Evolutionary conservation across 2,888 invertebrate genomes (phyloP).

Genomic region (Leistus spinibarbis): DNA sequence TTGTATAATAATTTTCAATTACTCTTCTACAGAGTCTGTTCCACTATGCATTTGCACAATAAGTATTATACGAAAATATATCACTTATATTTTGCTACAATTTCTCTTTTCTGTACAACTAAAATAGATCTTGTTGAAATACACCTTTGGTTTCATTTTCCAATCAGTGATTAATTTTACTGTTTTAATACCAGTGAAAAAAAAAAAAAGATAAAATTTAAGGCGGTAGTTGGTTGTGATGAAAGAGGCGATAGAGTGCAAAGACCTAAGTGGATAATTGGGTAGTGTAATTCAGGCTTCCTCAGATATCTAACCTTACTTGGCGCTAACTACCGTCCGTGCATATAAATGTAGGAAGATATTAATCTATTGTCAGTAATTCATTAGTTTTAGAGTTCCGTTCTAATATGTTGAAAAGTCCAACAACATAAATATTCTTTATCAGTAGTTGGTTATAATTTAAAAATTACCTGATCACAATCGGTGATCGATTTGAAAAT

Average conservation of each 20-base stretch:
- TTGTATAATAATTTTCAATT: conserved; percentile 45
- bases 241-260: background rate
- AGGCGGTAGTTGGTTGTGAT: background rate
- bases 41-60: too few species aligned
- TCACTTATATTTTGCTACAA: too few species aligned
- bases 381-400: conserved; percentile 21
- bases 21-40: too few species aligned
- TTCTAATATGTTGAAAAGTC: conserved; percentile 32
- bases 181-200: too few species aligned
- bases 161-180: too few species aligned
- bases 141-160: too few species aligned
- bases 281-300: conserved; percentile 8
- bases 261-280: background rate
- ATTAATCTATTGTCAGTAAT: conserved; percentile 31
- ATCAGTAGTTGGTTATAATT: conserved; percentile 35
- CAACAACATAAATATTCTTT: conserved; percentile 32
- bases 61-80: too few species aligned
- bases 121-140: too few species aligned
- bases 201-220: background rate
- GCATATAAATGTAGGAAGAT: conserved; percentile 19
- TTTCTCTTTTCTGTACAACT: too few species aligned
- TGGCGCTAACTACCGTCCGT: conserved; percentile 30
- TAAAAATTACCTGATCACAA: conserved; percentile 38
- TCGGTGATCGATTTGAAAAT: background rate
- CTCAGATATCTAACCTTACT: background rate